Conservation (phyloP, 2,113 vertebrate species). For the Ptilonorhynchus violaceus region DNA sequence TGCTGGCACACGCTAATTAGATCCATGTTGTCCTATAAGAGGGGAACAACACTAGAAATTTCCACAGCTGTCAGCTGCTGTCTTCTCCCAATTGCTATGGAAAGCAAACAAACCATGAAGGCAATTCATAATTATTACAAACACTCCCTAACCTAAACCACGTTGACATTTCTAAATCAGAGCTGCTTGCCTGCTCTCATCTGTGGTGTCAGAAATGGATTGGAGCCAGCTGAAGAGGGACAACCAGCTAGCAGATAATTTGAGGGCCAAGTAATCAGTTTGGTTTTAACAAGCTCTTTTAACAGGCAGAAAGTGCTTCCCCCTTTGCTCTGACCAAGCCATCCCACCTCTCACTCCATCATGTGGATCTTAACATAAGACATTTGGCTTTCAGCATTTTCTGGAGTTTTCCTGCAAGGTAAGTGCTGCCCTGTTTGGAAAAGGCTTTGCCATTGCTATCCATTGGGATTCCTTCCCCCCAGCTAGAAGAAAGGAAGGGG, state of each 20-base stretch:
- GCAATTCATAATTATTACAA: conserved; percentile 58
- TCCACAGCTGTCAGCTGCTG: conserved; percentile 57
- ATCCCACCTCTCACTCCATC: background rate
- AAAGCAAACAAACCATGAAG: conserved; percentile 64
- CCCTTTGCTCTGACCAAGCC: background rate
- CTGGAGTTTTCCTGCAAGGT: background rate
- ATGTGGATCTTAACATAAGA: background rate
- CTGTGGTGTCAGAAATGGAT: conserved; percentile 17
- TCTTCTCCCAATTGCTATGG: conserved; percentile 28
- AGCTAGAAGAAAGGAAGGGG: background rate
- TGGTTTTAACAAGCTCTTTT: background rate
- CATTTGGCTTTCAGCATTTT: background rate
- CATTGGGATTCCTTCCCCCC: background rate
- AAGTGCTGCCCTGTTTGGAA: background rate
- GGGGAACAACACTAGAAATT: background rate
- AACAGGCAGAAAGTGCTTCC: background rate
- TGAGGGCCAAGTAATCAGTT: background rate
- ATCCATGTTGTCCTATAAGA: background rate
- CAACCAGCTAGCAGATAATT: background rate
- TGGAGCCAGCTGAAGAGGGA: background rate
- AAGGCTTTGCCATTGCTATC: background rate
- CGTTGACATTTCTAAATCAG: conserved; percentile 25
- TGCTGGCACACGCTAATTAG: conserved; percentile 30
- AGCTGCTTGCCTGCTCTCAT: conserved; percentile 15
- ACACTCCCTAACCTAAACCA: conserved; percentile 58